Conservation (phyloP, 2,797 vertebrate species). For the Bradypodion ventrale region DNA sequence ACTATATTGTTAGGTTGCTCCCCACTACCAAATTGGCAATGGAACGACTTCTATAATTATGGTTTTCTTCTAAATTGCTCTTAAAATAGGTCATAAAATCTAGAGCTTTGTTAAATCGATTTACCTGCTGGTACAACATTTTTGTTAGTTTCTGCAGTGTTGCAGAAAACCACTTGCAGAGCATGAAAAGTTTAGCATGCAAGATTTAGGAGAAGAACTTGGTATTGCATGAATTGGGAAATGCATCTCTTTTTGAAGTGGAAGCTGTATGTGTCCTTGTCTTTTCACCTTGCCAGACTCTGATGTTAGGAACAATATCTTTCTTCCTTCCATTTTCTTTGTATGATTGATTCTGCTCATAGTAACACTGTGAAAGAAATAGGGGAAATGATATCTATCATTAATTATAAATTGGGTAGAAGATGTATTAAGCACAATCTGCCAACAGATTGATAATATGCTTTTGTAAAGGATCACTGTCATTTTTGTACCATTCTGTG, state of each 20-base stretch:
- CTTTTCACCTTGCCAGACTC: not conserved
- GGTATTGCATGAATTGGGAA: not conserved
- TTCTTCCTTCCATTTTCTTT: slow-evolving; percentile 6
- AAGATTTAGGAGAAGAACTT: slow-evolving; percentile 7
- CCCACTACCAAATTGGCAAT: not conserved
- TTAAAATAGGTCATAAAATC: not conserved
- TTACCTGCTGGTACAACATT: not conserved
- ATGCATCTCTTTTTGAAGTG: not conserved
- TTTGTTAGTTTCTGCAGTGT: not conserved
- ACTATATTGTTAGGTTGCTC: not conserved
- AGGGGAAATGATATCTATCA: slow-evolving; percentile 14
- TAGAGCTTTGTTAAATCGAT: not conserved
- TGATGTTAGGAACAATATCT: not conserved
- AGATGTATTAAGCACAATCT: slow-evolving; percentile 21
- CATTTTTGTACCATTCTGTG: not conserved
- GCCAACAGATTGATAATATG: slow-evolving; percentile 4
- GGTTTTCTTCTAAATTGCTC: not conserved
- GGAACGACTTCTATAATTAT: not conserved
- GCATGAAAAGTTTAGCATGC: not conserved
- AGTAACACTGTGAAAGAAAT: slow-evolving; percentile 20
- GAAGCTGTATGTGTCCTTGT: not conserved
- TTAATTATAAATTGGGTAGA: slow-evolving; percentile 51
- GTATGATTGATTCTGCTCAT: slow-evolving; percentile 11
- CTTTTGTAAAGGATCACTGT: slow-evolving; percentile 17
- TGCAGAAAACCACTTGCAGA: slow-evolving; percentile 5